Conservation (phyloP, 2,888 invertebrate genomes). For the Drosophila pseudotakahashii region DNA sequence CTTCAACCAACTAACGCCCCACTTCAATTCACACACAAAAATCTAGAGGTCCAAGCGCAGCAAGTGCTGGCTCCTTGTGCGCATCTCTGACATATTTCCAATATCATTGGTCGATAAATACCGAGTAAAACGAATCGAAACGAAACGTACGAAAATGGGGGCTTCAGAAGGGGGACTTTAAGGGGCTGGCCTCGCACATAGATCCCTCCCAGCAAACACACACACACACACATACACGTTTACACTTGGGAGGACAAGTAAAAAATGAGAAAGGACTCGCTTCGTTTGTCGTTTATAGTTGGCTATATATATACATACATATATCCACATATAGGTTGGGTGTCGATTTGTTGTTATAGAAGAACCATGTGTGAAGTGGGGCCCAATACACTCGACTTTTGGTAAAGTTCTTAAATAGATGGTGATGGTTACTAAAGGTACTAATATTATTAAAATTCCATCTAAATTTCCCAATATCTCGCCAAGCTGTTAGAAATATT, state of each 20-base stretch:
- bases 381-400: too few relatives aligned
- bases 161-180: conserved; percentile 1
- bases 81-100: conserved; percentile 84
- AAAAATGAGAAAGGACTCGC: conserved; percentile 26
- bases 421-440: too few relatives aligned
- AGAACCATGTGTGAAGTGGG: not conserved
- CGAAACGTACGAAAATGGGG: conserved; percentile 68
- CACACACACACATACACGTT: conserved; percentile 38
- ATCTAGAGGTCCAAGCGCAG: conserved; percentile 60
- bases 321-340: not conserved
- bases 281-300: conserved; percentile 24
- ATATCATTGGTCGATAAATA: conserved; percentile 84
- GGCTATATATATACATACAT: conserved; percentile 1
- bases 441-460: too few relatives aligned
- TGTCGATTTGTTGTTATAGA: conserved; percentile 11
- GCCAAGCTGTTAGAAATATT: too few relatives aligned
- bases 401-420: not conserved
- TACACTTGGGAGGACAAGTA: conserved; percentile 37
- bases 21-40: not conserved
- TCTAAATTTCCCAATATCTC: too few relatives aligned
- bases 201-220: conserved; percentile 33
- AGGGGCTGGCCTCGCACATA: conserved; percentile 44
- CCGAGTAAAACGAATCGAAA: conserved; percentile 77
- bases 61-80: conserved; percentile 73
- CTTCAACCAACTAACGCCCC: not conserved